Conservation (phyloP, 2,797 vertebrate genomes). For the Muraenolepis orangiensis region DNA sequence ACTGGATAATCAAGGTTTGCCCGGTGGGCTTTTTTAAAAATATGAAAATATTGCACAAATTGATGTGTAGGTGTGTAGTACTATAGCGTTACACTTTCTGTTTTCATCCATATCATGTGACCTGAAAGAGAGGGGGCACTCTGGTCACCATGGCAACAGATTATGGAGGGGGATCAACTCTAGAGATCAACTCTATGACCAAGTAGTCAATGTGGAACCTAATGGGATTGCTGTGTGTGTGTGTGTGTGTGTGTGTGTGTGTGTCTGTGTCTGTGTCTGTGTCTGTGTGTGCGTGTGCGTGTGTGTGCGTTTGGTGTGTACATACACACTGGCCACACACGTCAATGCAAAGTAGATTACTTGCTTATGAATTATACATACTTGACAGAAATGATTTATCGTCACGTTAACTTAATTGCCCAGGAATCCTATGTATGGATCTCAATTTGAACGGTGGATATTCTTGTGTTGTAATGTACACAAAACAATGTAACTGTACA, state of each 20-base stretch:
- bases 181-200: slow-evolving; percentile 44
- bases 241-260: no score
- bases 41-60: slow-evolving; percentile 52
- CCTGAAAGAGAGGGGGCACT: slow-evolving; percentile 17
- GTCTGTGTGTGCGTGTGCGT: slow-evolving; percentile 6
- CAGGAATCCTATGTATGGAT: slow-evolving; percentile 47
- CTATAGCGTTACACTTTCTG: slow-evolving; percentile 14
- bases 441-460: slow-evolving; percentile 55
- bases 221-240: slow-evolving; percentile 46
- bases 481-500: slow-evolving; percentile 75
- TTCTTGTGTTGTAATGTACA: slow-evolving; percentile 68
- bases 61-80: slow-evolving; percentile 60
- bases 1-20: slow-evolving; percentile 54
- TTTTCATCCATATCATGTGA: slow-evolving; percentile 22
- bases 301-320: slow-evolving; percentile 41
- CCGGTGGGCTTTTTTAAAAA: slow-evolving; percentile 32
- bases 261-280: background rate
- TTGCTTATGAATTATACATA: slow-evolving; percentile 51
- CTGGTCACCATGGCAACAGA: slow-evolving; percentile 14
- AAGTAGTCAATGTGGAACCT: slow-evolving; percentile 32
- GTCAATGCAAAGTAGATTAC: slow-evolving; percentile 34
- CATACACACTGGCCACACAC: slow-evolving; percentile 41
- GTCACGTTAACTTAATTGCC: slow-evolving; percentile 51
- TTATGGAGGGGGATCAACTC: slow-evolving; percentile 21
- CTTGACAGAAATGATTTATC: slow-evolving; percentile 61